These are phyloP conservation scores for Ctenodactylus gundi DNA, from an alignment of 2,113 vertebrate species.

Conservation along the genomic window DNA sequence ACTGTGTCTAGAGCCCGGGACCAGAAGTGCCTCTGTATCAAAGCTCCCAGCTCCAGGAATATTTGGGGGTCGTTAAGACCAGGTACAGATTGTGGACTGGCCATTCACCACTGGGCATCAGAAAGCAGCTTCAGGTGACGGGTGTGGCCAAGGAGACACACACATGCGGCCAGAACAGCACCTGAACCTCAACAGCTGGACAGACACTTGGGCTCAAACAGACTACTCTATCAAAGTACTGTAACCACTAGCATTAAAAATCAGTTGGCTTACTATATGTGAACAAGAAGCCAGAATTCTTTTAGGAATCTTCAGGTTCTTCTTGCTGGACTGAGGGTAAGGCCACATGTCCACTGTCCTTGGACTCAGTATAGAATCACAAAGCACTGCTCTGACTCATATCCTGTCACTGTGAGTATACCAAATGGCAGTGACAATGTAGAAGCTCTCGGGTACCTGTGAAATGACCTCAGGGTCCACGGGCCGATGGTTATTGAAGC, in stretches of 20 bases:
- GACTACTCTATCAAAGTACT: neutral
- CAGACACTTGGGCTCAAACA: neutral
- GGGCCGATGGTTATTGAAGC: conserved; percentile 98
- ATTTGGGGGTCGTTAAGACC: neutral
- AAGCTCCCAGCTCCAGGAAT: neutral
- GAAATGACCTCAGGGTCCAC: conserved; percentile 95
- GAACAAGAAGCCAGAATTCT: neutral
- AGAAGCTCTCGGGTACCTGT: conserved; percentile 84
- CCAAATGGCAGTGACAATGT: too few species aligned
- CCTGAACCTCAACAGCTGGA: neutral
- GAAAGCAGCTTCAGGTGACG: neutral
- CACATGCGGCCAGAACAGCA: neutral
- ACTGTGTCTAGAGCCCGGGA: neutral
- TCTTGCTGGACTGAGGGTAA: neutral
- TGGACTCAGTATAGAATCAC: rapidly evolving
- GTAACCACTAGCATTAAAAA: neutral
- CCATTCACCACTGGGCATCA: neutral
- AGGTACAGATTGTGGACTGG: neutral
- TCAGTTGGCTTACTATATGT: neutral
- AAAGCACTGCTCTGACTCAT: neutral
- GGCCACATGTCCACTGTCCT: neutral
- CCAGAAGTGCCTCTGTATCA: neutral
- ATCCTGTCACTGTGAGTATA: neutral
- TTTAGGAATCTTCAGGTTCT: neutral
- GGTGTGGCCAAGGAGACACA: neutral